phyloP scores from a whole-genome alignment of 2,888 invertebrate species.

The Eudemis profundana region DNA sequence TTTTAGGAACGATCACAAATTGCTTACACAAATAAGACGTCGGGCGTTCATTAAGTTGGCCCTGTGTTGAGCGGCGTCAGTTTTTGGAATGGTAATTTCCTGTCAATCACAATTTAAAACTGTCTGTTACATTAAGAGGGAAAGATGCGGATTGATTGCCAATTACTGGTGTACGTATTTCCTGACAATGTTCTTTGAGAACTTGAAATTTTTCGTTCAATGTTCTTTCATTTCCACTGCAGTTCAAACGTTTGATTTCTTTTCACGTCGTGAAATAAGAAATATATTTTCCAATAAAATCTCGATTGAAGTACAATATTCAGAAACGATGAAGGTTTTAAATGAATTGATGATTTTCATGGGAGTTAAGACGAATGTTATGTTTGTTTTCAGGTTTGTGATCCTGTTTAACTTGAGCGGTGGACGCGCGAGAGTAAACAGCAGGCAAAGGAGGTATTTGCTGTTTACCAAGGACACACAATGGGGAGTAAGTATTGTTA shows the following conservation, averaged over 20 bases:
- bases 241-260: background rate
- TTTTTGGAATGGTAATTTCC: slow-evolving; percentile 29
- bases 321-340: background rate
- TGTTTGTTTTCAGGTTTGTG: slow-evolving; percentile 46
- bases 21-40: slow-evolving; percentile 54
- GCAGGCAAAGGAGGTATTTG: slow-evolving; percentile 69
- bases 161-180: slow-evolving; percentile 52
- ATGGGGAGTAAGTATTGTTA: slow-evolving; percentile 71
- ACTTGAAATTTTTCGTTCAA: no score
- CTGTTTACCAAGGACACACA: slow-evolving; percentile 71
- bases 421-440: slow-evolving; percentile 52
- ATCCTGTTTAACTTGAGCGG: slow-evolving; percentile 48
- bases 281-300: background rate
- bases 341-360: slow-evolving; percentile 28
- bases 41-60: slow-evolving; percentile 50
- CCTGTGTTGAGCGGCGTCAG: slow-evolving; percentile 26
- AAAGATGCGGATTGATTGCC: slow-evolving; percentile 52
- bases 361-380: slow-evolving; percentile 19
- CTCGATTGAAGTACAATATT: background rate
- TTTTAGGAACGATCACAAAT: slow-evolving; percentile 50
- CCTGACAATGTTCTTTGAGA: background rate
- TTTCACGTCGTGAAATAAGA: background rate
- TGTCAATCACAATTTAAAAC: slow-evolving; percentile 35
- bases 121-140: slow-evolving; percentile 24
- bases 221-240: no score